Evolutionary conservation across 2,113 vertebrate genomes (phyloP), one percentile per base, ranked within the genome.

Genomic region (Glareola pratincola): DNA sequence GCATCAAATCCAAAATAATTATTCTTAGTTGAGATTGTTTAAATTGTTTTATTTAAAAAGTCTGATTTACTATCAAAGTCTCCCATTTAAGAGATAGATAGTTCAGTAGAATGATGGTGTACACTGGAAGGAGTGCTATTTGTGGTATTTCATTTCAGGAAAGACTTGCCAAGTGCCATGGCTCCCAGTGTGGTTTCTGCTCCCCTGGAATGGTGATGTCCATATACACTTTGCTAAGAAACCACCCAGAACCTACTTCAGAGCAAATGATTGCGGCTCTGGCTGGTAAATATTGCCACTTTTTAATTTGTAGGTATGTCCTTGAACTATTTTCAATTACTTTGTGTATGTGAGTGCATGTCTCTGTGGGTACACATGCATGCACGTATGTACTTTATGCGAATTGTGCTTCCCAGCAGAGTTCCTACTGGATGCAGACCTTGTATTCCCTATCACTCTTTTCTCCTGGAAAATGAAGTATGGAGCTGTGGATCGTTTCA

Each of bases 131-230:
- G 36, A 53, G 37, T 23, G n/a, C n/a, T 57, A 3, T 64, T 88
- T 85, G 45, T 75, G 59, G 12, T 88, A 12, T 74, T 64, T 80
- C 21, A 4, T 91, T 91, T 71, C 78, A 99, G 99, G 99, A 99
- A 96, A 98, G 99, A 32, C 98, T 99, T 66, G 98, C 98, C 13
- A 99, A 98, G 95, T 98, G 98, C 67, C 98, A 99, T 30, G 99
- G 99, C 39, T 98, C 99, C 62, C 99, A 99, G 95, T 99, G 99
- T 34, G 99, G 99, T 71, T 99, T 99, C 97, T 99, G 99, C 91
- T 98, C 99, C 0, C 99, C 99, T 19, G 99, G 98, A 63, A 98
- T 99, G 98, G 99, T 99, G 96, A 99, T 99, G 98, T 98, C 98
- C 62, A 98, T 98, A 96, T 99, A 99, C 72, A 64, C 98, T 13